Conservation (phyloP, 2,113 vertebrate species). For the Pelvicachromis taeniatus region DNA sequence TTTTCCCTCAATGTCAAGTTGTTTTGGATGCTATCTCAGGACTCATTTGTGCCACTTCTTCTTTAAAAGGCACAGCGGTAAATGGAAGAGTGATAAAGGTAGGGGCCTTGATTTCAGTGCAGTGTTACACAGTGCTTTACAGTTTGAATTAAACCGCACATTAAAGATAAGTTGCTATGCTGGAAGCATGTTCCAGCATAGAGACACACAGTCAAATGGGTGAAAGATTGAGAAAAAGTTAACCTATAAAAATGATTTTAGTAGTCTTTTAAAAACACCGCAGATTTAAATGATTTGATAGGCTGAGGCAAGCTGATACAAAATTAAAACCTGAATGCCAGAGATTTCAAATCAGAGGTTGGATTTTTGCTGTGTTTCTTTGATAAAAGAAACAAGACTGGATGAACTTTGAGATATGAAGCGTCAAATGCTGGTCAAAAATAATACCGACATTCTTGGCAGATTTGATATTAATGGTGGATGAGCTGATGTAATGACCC, state of each 20-base stretch:
- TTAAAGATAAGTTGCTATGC: not conserved
- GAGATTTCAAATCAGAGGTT: not conserved
- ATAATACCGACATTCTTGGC: not conserved
- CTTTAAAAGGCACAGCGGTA: not conserved
- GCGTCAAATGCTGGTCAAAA: not conserved
- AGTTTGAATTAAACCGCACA: not conserved
- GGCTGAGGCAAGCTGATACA: not conserved
- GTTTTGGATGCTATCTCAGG: not conserved
- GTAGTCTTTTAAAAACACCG: not conserved
- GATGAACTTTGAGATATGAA: not conserved
- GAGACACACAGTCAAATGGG: not conserved
- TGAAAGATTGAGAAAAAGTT: not conserved
- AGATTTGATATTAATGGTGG: not conserved
- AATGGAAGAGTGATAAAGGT: not conserved
- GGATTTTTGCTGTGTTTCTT: not conserved
- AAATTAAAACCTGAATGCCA: not conserved
- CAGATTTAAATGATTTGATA: not conserved
- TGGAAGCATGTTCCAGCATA: not conserved
- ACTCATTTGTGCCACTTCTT: not conserved
- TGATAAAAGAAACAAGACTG: not conserved
- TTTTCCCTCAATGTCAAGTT: not conserved
- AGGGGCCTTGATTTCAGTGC: not conserved
- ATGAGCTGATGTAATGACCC: not conserved
- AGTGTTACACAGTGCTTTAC: not conserved
- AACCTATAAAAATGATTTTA: rapidly evolving